Percentiles rank a stretch among this genome's conserved stretches.
These are phyloP conservation scores for Gonocerus acuteangulatus DNA, from an alignment of 2,888 invertebrate species.

Conservation along the genomic window DNA sequence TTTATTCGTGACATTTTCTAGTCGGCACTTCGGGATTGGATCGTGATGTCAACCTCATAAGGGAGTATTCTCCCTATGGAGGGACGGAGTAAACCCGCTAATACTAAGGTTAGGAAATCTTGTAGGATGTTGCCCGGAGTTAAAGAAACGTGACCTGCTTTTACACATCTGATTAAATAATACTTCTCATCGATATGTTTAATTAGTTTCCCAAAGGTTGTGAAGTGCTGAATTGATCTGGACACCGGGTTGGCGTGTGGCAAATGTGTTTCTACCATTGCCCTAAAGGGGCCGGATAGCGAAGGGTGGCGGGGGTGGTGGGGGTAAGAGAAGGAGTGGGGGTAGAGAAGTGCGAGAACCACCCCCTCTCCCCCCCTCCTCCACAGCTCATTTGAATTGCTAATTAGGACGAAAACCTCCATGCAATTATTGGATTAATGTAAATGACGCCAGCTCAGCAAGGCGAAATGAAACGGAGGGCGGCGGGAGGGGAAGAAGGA, in stretches of 20 bases:
- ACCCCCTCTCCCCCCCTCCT: slow-evolving; percentile 20
- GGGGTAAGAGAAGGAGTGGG: slow-evolving; percentile 4
- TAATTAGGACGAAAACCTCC: slow-evolving; percentile 74
- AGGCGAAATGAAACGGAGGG: slow-evolving; percentile 33
- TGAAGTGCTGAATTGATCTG: no score
- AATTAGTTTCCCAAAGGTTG: no score
- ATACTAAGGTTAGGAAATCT: no score
- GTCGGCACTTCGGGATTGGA: no score
- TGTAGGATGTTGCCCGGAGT: no score
- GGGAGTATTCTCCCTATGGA: no score
- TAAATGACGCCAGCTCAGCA: slow-evolving; percentile 62
- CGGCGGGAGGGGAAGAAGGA: slow-evolving; percentile 42
- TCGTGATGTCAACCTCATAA: no score
- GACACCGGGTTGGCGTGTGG: slow-evolving; percentile 23
- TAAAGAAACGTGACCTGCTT: no score
- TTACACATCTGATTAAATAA: no score
- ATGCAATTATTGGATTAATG: slow-evolving; percentile 91
- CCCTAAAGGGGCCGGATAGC: slow-evolving; percentile 16
- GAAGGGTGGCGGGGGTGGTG: slow-evolving; percentile 3
- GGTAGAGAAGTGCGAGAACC: slow-evolving; percentile 27
- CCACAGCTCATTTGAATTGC: slow-evolving; percentile 72
- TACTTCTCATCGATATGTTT: no score
- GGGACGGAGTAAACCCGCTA: no score
- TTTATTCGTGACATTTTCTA: no score
- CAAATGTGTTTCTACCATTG: slow-evolving; percentile 36